Percentiles rank a stretch among this genome's conserved stretches.
phyloP scores from a whole-genome alignment of 1,140 invertebrate species.

The Hestina assimilis region DNA sequence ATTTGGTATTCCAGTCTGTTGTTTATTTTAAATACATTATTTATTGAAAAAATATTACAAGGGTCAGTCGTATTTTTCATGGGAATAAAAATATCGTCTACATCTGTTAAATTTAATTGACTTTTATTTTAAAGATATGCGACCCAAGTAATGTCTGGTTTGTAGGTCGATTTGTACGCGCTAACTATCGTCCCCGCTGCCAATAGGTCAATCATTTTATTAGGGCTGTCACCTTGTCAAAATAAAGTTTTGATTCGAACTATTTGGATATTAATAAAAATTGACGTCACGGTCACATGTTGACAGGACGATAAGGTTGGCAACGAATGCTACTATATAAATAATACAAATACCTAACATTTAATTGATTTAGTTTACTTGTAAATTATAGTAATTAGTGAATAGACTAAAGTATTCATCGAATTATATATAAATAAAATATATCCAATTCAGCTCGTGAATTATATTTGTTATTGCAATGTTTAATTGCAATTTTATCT shows the following conservation, averaged over 20 bases:
- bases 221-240: conserved; percentile 44
- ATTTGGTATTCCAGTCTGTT: too few species aligned
- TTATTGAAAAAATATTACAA: too few species aligned
- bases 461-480: too few species aligned
- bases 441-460: too few species aligned
- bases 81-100: neutral
- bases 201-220: conserved; percentile 47
- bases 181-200: conserved; percentile 44
- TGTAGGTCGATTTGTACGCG: conserved; percentile 59
- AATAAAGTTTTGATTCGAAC: conserved; percentile 10
- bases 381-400: too few species aligned
- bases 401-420: too few species aligned
- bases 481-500: too few species aligned
- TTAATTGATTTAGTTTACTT: too few species aligned
- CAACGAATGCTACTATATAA: neutral
- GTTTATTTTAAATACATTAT: too few species aligned
- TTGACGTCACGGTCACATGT: conserved; percentile 2
- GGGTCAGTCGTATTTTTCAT: too few species aligned
- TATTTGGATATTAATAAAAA: conserved; percentile 13
- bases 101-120: conserved; percentile 11
- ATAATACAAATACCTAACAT: too few species aligned
- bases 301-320: conserved; percentile 2
- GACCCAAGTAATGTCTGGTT: conserved; percentile 21
- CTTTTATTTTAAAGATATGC: conserved; percentile 18
- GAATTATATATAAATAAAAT: too few species aligned